Base-by-base conservation (phyloP, 2,888 invertebrate species). In the Sphecodes monilicornis region DNA sequence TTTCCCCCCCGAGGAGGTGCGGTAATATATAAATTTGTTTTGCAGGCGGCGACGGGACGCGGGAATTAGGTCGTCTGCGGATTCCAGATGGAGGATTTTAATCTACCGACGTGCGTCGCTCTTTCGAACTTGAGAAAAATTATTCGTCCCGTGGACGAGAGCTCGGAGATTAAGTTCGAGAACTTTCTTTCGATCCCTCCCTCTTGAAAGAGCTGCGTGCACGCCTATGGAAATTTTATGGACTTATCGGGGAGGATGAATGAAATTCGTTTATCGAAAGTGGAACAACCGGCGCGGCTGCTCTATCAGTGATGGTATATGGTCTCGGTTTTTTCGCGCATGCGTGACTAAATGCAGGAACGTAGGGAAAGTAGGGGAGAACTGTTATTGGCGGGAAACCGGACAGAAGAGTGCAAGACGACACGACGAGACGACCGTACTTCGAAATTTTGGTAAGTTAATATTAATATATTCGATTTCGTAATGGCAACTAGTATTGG, bases 41-140 rank as follows among this genome's bases (percentile, higher is more conserved):
- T 57, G 16, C 32, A 60, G 13, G 5, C 18, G 13, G 18, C 32
- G 18, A n/a, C n/a, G 73, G 46, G 72, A 69, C 29, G 69, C 46
- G 69, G 43, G 39, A 70, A 71, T 70, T 76, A 26, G 64, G 64
- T 70, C 32, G 22, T 26, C 36, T 10, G 18, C 11, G 41, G 29
- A 22, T 69, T 26, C 64, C 16, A n/a, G 72, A 68, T 78, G 72
- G 72, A 78, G 66, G 43, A 36, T 69, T 73, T 60, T 50, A 60
- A 74, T 69, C 69, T 29, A 43, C 18, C 1, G 64, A 41, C 16
- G 36, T 66, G 22, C 68, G 41, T 66, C 36, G 66, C 32, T 36
- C 13, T 36, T 41, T 41, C 73, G 46, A 36, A 68, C 32, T 39
- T n/a, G 0, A 18, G 41, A 41, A 13, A 74, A 74, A 32, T 74